Percentiles rank a stretch among this genome's conserved stretches.
Evolutionary conservation across 2,113 vertebrate genomes (phyloP).

Genomic region (Nothoprocta pentlandii): DNA sequence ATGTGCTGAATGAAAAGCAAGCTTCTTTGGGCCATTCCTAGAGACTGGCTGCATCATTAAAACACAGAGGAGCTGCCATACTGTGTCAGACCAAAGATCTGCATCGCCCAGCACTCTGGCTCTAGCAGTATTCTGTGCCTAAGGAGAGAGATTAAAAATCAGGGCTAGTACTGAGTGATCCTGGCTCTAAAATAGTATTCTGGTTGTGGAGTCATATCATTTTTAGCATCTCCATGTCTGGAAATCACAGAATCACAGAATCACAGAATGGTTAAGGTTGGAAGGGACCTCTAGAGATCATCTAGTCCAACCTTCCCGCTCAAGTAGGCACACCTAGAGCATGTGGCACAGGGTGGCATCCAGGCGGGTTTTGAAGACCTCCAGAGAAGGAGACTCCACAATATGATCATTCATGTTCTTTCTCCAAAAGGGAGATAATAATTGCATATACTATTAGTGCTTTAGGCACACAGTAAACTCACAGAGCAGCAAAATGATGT

Average conservation of each 20-base stretch:
- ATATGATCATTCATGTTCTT: neutral
- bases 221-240: neutral
- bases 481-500: neutral
- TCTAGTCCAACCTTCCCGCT: no score
- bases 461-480: neutral
- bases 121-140: neutral
- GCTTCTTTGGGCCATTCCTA: neutral
- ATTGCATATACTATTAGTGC: neutral
- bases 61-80: fast-evolving
- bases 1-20: neutral
- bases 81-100: neutral
- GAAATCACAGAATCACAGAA: neutral
- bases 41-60: neutral
- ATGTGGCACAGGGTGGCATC: no score
- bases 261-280: no score
- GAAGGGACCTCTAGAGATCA: no score
- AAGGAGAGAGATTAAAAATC: neutral
- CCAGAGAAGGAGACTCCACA: no score
- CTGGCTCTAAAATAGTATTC: neutral
- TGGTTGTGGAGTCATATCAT: neutral
- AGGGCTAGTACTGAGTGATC: neutral
- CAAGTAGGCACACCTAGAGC: no score
- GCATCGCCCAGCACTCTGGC: neutral
- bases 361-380: no score
- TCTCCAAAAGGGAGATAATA: neutral